A percentile compares a stretch with the other conserved stretches of the same genome.
These are phyloP conservation scores for Columbina picui DNA, from an alignment of 2,113 vertebrate species.

Conservation along the genomic window DNA sequence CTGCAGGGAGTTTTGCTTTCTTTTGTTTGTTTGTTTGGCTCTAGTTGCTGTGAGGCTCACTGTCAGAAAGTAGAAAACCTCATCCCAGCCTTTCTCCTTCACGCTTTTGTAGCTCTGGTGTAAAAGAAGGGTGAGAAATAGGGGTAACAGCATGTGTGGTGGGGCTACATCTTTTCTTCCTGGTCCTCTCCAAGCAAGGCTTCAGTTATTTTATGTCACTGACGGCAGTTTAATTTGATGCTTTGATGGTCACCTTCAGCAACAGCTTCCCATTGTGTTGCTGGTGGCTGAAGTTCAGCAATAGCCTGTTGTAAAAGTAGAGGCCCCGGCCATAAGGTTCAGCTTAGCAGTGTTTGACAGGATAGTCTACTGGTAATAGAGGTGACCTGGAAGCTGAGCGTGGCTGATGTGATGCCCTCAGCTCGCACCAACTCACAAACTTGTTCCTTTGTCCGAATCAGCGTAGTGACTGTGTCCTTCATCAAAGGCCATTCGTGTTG, in stretches of 20 bases:
- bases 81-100: background rate
- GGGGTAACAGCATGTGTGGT: background rate
- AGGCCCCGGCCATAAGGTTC: background rate
- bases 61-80: background rate
- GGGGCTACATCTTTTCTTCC: background rate
- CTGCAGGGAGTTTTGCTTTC: constrained; percentile 16
- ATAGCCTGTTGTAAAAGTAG: background rate
- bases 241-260: background rate
- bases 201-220: background rate
- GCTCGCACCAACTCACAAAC: background rate
- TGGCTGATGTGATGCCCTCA: background rate
- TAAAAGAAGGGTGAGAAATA: background rate
- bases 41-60: background rate
- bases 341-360: background rate
- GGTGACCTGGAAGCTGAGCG: background rate
- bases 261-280: accelerated
- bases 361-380: background rate
- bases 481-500: background rate
- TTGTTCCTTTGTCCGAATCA: background rate
- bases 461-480: background rate
- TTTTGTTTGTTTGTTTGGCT: background rate
- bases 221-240: background rate
- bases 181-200: background rate
- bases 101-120: background rate
- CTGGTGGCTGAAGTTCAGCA: background rate